phyloP scores from a whole-genome alignment of 2,888 invertebrate genomes.

The Helobdella robusta region DNA sequence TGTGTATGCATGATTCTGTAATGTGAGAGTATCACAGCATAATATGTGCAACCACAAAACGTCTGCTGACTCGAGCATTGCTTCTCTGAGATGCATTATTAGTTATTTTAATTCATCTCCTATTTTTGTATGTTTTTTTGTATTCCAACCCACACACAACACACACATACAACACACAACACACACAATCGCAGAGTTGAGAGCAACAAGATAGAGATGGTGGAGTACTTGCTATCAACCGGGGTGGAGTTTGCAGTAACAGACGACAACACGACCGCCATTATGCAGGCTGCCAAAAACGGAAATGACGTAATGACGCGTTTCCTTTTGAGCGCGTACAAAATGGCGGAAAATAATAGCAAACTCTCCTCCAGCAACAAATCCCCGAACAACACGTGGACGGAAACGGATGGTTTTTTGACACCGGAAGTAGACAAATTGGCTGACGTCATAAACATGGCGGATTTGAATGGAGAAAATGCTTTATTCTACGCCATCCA shows the following conservation, averaged over 20 bases:
- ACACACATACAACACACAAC: no score
- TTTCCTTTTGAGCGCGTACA: slow-evolving; percentile 26
- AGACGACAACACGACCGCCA: slow-evolving; percentile 29
- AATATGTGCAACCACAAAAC: no score
- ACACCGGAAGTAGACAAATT: no score
- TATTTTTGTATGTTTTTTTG: no score
- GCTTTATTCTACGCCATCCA: slow-evolving; percentile 35
- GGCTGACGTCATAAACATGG: slow-evolving; percentile 33
- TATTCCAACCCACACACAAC: no score
- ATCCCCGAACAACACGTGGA: no score
- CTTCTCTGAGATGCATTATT: no score
- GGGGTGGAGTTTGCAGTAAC: slow-evolving; percentile 30
- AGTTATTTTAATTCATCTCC: no score
- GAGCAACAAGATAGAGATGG: slow-evolving; percentile 32
- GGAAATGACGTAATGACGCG: slow-evolving; percentile 31
- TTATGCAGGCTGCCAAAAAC: slow-evolving; percentile 36
- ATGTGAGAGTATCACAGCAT: no score
- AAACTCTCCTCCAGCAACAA: neutral
- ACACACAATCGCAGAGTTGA: slow-evolving; percentile 30
- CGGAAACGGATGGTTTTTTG: no score
- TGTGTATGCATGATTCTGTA: no score
- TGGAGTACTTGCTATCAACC: slow-evolving; percentile 29
- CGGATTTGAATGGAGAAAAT: slow-evolving; percentile 35
- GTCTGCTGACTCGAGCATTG: no score
- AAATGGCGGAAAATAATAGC: neutral